Evolutionary conservation across 2,888 invertebrate genomes (phyloP), one percentile per base, ranked within the genome.

Genomic region (Drosophila nr. fundita): DNA sequence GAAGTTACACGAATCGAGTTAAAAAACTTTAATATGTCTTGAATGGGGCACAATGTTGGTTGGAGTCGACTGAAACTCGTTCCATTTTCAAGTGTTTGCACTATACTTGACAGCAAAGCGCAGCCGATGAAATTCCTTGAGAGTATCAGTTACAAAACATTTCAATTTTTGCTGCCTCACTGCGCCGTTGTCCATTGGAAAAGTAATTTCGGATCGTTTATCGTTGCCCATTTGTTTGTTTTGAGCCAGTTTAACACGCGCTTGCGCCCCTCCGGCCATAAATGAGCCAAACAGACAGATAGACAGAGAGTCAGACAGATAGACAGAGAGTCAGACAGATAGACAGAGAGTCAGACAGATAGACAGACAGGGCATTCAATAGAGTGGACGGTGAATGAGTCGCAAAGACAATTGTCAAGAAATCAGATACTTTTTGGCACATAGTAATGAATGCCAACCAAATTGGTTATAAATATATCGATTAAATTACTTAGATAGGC

Each of bases 81-180:
- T 82, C 68, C 78, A 73, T 52, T 54, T 79, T 78, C 61, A 70
- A 82, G 76, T 90, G 88, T 90, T 84, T 89, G 80, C 80, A 73
- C 83, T 84, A 59, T 69, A 64, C 89, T 89, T 70, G 71, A 89
- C 77, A 73, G 84, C 66, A 81, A 78, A 81, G 64, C 78, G 82
- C 78, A 78, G 82, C 78, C 82, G 78, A 72, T 78, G 82, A 34
- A 78, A 78, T 81, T 82, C 75, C 82, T 78, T 73, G 74, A 68
- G 69, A 78, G 79, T 84, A 84, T 90, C 89, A 58, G 72, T 90
- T 88, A 90, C 85, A 90, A 90, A 90, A 88, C 81, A 81, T 75
- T 86, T 90, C 68, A 76, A 83, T 86, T 86, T 76, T 60, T 75
- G 87, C 87, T 90, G 85, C 83, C 84, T 84, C 84, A 84, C 80